Percentiles rank a stretch among this genome's conserved stretches.
phyloP scores from a whole-genome alignment of 2,888 invertebrate genomes.

The Drosophila peninsularis region DNA sequence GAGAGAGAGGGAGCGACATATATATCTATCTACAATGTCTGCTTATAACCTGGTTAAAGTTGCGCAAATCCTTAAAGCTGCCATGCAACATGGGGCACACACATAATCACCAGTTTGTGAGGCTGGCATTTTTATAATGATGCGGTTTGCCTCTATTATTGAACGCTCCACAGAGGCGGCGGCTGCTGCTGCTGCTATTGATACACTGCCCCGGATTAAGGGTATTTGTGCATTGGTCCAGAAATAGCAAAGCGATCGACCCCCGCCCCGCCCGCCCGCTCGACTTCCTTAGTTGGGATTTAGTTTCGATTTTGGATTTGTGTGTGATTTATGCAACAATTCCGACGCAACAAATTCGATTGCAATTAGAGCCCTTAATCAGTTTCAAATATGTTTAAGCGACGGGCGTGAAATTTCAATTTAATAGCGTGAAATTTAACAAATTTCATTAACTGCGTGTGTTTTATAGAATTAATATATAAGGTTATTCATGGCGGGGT shows the following conservation, averaged over 20 bases:
- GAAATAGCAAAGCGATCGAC: conserved; percentile 36
- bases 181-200: conserved; percentile 6
- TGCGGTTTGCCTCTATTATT: conserved; percentile 54
- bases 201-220: conserved; percentile 53
- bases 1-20: background rate
- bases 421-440: conserved; percentile 3
- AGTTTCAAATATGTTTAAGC: conserved; percentile 2
- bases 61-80: conserved; percentile 60
- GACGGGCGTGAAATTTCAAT: conserved; percentile 7
- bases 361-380: conserved; percentile 10
- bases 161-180: conserved; percentile 26
- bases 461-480: background rate
- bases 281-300: conserved; percentile 31
- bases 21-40: conserved; percentile 1
- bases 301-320: conserved; percentile 40
- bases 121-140: conserved; percentile 60
- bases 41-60: conserved; percentile 39
- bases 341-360: conserved; percentile 30
- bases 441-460: background rate
- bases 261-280: background rate
- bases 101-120: conserved; percentile 22
- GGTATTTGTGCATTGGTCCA: conserved; percentile 57
- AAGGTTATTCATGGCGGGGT: background rate
- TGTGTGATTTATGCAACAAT: conserved; percentile 56
- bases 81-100: conserved; percentile 17